Evolutionary conservation across 2,888 invertebrate species (phyloP), one percentile per base, ranked within the genome.

Genomic region (Lepeophtheirus nordmannii): DNA sequence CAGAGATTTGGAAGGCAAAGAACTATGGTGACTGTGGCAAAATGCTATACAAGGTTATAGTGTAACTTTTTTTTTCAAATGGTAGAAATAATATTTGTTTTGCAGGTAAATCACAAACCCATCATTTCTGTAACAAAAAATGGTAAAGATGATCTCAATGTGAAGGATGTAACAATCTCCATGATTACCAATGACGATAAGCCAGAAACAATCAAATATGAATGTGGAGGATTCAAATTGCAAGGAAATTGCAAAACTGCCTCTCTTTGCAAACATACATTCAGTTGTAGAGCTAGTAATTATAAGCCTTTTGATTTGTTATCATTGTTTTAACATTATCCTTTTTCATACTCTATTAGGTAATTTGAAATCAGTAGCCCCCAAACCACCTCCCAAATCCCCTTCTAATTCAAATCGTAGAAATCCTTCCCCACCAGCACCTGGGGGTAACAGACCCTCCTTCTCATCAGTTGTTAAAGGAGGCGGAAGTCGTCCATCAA

Each of bases 211-310:
- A 61, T 30, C 38, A 30, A 61, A 37, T 61, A 61, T 17, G 61
- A 30, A 5, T 61, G 61, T 61, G 61, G 61, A n/a, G 37, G 37
- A 12, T 61, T 61, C 23, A 37, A 61, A n/a, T n/a, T 61, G 11
- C 22, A 61, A 17, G 61, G 61, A 11, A 37, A 61, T 17, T 61
- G 61, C 20, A 61, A 61, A 9, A 37, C n/a, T 22, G 37, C 3
- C 1, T 61, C 61, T 2, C 37, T 61, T 17, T 58, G 61, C 20
- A 23, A 8, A 14, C 23, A 61, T 30, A 61, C 61, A 22, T 61
- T 61, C 61, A 61, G n/a, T 17, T 46, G 53, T 46, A 46, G 8
- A 17, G 53, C 2, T n/a, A 46, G n/a, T 46, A n/a, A n/a, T n/a
- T n/a, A n/a, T n/a, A 30, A 30, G 30, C 2, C 7, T 5, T 30